phyloP scores from a whole-genome alignment of 2,113 vertebrate species.

The Brachionichthys hirsutus region DNA sequence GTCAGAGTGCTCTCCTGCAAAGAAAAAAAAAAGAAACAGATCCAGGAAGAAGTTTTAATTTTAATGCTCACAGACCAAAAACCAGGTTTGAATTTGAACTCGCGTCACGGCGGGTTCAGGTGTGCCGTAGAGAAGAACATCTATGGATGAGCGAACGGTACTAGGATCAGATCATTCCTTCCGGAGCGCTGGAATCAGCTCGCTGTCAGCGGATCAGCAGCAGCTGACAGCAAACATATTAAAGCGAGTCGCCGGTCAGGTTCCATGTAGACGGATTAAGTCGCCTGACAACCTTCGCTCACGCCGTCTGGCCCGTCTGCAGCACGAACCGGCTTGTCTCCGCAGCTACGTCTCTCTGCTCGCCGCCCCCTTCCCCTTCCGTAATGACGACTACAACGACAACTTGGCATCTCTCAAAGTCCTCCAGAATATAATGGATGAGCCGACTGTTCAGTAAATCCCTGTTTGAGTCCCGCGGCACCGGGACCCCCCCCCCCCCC shows the following conservation, averaged over 20 bases:
- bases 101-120: not conserved
- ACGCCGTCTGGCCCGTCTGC: not conserved
- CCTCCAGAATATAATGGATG: too few species aligned
- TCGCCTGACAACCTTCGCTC: conserved; percentile 3
- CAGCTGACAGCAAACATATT: conserved; percentile 25
- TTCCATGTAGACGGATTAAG: conserved; percentile 1
- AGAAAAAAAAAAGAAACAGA: not conserved
- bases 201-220: conserved; percentile 25
- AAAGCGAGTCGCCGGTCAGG: conserved; percentile 9
- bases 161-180: not conserved
- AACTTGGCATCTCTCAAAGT: too few species aligned
- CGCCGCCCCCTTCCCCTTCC: too few species aligned
- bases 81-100: not conserved
- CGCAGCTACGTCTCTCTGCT: not conserved
- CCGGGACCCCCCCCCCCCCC: too few species aligned
- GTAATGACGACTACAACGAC: too few species aligned
- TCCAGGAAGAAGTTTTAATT: too few species aligned
- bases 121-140: too few species aligned
- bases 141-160: not conserved
- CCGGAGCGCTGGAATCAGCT: not conserved
- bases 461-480: too few species aligned
- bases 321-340: not conserved
- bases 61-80: not conserved
- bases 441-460: too few species aligned
- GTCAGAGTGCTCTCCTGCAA: conserved; percentile 59